Evolutionary conservation across 2,888 invertebrate genomes (phyloP), one percentile per base, ranked within the genome.

Genomic region (Hydriomena furcata): DNA sequence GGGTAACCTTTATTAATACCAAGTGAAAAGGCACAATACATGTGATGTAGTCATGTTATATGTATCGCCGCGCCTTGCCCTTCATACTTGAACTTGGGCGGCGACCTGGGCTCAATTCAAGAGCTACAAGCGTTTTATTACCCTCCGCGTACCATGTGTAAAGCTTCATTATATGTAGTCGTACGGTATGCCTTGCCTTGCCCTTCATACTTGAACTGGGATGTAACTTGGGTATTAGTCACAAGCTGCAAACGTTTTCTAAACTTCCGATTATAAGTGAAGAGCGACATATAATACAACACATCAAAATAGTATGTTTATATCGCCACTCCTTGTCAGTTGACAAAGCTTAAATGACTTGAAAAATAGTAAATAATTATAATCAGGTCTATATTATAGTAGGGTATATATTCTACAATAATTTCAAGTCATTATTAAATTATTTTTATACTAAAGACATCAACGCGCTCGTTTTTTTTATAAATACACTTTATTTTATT

Each of bases 131-230:
- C 17, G 17, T n/a, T n/a, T n/a, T n/a, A n/a, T n/a, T n/a, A n/a
- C n/a, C n/a, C n/a, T n/a, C n/a, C n/a, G n/a, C 2, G 4, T 17
- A 17, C 4, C 17, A 17, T 3, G 17, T 2, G 17, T 3, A 17
- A 17, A 17, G n/a, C n/a, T 21, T 10, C 40, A 20, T 3, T 60
- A 20, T 21, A 17, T 24, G 23, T 5, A 1, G 13, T 11, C 37
- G 27, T 12, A 21, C 12, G 12, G 13, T 31, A 30, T 40, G 49
- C 52, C 57, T 50, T 54, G 54, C 40, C 68, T 68, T 59, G 81
- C 79, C 79, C 84, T 82, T 83, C 82, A 77, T 76, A 71, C 83
- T 80, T 83, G 82, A 84, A 83, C 83, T 76, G n/a, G n/a, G n/a
- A n/a, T 74, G 72, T 31, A 11, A 17, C 21, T n/a, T 31, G 13